Evolutionary conservation across 2,888 invertebrate species (phyloP).

Genomic region (Tetragonisca angustula): DNA sequence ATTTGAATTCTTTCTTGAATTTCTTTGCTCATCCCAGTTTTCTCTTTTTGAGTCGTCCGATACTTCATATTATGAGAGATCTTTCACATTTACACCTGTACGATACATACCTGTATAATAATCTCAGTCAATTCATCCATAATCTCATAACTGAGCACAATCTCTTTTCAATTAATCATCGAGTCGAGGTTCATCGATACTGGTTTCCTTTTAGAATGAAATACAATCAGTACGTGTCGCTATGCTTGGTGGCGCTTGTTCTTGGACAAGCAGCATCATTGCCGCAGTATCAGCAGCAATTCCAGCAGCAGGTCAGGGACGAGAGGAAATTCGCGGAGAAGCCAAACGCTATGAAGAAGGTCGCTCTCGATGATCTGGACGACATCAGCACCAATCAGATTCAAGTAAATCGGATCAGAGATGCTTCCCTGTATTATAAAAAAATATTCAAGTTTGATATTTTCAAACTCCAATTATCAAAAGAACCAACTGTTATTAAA

Average conservation of each 20-base stretch:
- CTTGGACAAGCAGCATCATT: constrained; percentile 78
- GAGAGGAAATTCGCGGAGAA: constrained; percentile 95
- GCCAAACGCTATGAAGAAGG: constrained; percentile 95
- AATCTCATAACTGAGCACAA: no score
- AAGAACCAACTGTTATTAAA: no score
- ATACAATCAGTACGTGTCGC: constrained; percentile 88
- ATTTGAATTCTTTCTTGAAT: constrained; percentile 28
- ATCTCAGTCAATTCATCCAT: no score
- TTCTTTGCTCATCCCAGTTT: constrained; percentile 13
- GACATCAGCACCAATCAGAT: constrained; percentile 93
- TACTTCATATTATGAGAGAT: neutral
- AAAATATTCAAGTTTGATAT: no score
- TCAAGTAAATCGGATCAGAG: constrained; percentile 82
- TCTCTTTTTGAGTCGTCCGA: constrained; percentile 29
- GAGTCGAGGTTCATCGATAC: neutral
- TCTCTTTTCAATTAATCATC: neutral
- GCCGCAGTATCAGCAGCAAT: constrained; percentile 77
- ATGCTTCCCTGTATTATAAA: neutral
- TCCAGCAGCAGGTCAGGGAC: constrained; percentile 84
- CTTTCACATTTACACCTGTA: no score
- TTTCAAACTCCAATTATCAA: no score
- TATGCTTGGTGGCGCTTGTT: constrained; percentile 88
- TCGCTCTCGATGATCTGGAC: constrained; percentile 91
- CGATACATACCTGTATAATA: neutral
- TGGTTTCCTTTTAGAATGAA: constrained; percentile 85